These are phyloP conservation scores for Sisyra nigra DNA, from an alignment of 2,888 invertebrate genomes.

Conservation along the genomic window DNA sequence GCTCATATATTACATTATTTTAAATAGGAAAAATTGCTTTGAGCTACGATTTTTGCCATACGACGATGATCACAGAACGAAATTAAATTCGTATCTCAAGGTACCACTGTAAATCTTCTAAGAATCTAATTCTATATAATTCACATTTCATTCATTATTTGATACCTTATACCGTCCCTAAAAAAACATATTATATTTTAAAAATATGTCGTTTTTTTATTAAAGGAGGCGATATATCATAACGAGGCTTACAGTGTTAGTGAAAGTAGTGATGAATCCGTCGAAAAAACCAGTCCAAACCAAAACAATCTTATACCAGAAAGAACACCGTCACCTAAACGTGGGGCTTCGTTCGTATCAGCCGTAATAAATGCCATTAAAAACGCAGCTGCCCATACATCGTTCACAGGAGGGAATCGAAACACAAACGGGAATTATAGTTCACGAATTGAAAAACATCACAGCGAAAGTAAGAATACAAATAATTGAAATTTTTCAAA, in stretches of 20 bases:
- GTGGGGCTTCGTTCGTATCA: constrained; percentile 49
- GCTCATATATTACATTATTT: too few species aligned
- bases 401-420: neutral
- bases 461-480: neutral
- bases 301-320: constrained; percentile 17
- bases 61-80: too few species aligned
- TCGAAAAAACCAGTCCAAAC: constrained; percentile 26
- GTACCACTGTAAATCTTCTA: too few species aligned
- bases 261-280: constrained; percentile 53
- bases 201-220: too few species aligned
- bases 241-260: constrained; percentile 63
- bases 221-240: constrained; percentile 62
- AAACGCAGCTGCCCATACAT: constrained; percentile 31
- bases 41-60: too few species aligned
- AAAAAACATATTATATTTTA: too few species aligned
- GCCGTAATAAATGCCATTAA: constrained; percentile 56
- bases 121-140: too few species aligned
- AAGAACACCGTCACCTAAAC: constrained; percentile 37
- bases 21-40: too few species aligned
- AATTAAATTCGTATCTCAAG: too few species aligned
- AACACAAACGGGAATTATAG: neutral
- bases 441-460: neutral
- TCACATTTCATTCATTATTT: too few species aligned
- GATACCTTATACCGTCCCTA: too few species aligned
- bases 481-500: constrained; percentile 4